Evolutionary conservation across 2,113 vertebrate genomes (phyloP).

Genomic region (Cebus imitator): DNA sequence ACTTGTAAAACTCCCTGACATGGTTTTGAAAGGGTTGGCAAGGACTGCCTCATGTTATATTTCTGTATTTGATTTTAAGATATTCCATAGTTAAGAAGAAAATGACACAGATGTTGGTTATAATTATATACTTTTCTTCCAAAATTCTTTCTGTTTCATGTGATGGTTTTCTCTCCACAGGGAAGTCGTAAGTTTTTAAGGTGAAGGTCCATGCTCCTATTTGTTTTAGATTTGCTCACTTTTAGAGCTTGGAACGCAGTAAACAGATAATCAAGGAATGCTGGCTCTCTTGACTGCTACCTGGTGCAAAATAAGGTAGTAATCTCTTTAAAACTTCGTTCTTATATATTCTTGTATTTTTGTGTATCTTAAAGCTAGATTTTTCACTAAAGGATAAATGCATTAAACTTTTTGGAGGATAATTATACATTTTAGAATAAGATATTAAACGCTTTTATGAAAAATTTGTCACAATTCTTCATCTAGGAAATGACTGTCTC

Average conservation of each 20-base stretch:
- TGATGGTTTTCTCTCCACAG: neutral
- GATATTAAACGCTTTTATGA: neutral
- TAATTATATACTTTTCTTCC: neutral
- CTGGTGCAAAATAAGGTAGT: neutral
- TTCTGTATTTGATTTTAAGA: no score
- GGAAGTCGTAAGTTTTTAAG: neutral
- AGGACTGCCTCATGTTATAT: no score
- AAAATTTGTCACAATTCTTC: neutral
- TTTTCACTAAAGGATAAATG: neutral
- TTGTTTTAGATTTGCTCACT: neutral
- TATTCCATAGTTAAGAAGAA: no score
- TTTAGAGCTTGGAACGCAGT: neutral
- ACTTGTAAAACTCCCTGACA: no score
- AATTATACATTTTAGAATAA: slow-evolving; percentile 8
- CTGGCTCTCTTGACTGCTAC: neutral
- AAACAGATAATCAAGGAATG: neutral
- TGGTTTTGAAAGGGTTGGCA: no score
- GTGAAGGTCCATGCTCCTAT: neutral
- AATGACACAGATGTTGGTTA: neutral
- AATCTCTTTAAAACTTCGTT: neutral
- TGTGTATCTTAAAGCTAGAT: neutral
- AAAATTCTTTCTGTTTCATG: neutral
- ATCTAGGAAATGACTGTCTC: neutral
- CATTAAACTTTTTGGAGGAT: neutral
- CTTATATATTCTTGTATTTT: neutral